Percentiles rank a stretch among this genome's conserved stretches.
Conservation (phyloP, 2,113 vertebrate species). For the Phalacrocorax carbo region DNA sequence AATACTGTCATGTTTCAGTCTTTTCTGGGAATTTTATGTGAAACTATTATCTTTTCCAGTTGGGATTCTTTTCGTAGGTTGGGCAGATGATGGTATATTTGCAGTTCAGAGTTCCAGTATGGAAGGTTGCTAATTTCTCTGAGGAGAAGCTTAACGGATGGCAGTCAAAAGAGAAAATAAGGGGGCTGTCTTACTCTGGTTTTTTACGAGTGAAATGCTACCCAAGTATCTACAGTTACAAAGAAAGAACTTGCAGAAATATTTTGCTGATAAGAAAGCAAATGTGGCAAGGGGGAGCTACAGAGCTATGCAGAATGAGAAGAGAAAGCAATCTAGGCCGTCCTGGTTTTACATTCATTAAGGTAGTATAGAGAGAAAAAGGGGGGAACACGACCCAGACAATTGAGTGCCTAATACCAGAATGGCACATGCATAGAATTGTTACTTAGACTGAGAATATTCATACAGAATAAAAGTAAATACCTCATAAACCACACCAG, state of each 20-base stretch:
- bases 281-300: not conserved
- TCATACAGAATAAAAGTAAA: not conserved
- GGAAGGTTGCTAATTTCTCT: not conserved
- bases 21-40: not conserved
- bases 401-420: not conserved
- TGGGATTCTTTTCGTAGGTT: not conserved
- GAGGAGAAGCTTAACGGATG: conserved; percentile 11
- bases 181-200: not conserved
- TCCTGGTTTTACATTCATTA: not conserved
- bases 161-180: not conserved
- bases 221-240: not conserved
- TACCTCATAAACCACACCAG: not conserved
- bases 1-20: not conserved
- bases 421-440: not conserved
- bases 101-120: not conserved
- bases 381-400: too few species aligned
- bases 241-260: not conserved
- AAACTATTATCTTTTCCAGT: not conserved
- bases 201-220: not conserved
- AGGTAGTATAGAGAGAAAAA: not conserved
- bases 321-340: not conserved
- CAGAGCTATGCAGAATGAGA: not conserved
- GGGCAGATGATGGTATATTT: not conserved
- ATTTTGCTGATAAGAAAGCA: not conserved
- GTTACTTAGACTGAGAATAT: not conserved